Evolutionary conservation across 2,888 invertebrate genomes (phyloP).

Genomic region (Mongoloraphidia duomilia): DNA sequence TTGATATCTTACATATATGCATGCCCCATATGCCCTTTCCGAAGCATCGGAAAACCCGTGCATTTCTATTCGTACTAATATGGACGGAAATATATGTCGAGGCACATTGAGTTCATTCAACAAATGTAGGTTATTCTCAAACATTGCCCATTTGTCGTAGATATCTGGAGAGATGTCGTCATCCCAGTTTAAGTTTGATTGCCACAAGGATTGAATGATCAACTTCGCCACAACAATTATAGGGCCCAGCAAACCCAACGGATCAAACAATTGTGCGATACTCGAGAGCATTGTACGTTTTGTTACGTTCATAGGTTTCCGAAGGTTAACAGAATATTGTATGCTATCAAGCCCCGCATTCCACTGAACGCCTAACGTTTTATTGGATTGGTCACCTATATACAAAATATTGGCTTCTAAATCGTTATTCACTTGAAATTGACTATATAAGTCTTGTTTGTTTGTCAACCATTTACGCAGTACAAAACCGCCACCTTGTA

Average conservation of each 20-base stretch:
- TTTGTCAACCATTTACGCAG: background rate
- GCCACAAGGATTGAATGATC: background rate
- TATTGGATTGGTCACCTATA: too few relatives aligned
- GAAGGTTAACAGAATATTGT: background rate
- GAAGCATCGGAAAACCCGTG: too few relatives aligned
- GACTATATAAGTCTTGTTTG: background rate
- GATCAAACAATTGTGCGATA: constrained; percentile 1
- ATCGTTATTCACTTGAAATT: background rate
- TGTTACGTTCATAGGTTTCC: background rate
- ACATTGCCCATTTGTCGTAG: too few relatives aligned
- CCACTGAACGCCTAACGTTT: background rate
- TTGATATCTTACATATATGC: too few relatives aligned
- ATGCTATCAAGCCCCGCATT: background rate
- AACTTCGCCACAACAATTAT: background rate
- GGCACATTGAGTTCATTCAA: too few relatives aligned
- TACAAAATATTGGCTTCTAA: too few relatives aligned
- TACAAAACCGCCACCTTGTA: background rate
- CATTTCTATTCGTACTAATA: too few relatives aligned
- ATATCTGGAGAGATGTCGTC: too few relatives aligned
- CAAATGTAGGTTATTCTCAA: too few relatives aligned
- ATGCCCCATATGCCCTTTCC: too few relatives aligned
- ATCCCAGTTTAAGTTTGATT: background rate
- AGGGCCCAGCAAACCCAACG: background rate
- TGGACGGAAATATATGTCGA: too few relatives aligned
- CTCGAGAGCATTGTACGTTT: background rate